phyloP scores from a whole-genome alignment of 1,140 invertebrate genomes.

The Drosophila subpulchrella region DNA sequence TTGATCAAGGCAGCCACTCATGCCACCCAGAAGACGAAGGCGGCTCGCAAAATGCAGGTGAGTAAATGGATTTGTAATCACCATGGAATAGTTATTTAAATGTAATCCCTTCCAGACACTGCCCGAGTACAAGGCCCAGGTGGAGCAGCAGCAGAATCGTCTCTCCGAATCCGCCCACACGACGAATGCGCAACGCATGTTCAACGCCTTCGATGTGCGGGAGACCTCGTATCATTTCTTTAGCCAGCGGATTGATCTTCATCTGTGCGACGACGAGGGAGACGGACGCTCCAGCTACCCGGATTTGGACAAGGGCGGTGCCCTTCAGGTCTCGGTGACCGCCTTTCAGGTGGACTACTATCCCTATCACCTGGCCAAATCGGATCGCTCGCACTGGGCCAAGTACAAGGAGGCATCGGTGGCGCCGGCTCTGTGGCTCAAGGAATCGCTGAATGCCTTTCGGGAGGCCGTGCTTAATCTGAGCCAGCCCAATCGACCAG shows the following conservation, averaged over 20 bases:
- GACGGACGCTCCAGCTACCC: constrained; percentile 93
- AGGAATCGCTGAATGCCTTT: constrained; percentile 89
- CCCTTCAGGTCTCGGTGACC: constrained; percentile 96
- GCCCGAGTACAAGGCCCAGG: constrained; percentile 92
- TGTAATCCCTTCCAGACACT: constrained; percentile 86
- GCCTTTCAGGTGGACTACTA: constrained; percentile 97
- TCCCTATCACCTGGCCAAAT: constrained; percentile 96
- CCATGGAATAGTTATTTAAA: background rate
- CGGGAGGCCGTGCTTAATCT: constrained; percentile 88
- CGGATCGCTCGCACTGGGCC: constrained; percentile 94
- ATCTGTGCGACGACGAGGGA: constrained; percentile 98
- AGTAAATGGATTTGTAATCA: background rate
- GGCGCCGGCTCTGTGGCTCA: constrained; percentile 89
- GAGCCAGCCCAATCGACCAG: constrained; percentile 87
- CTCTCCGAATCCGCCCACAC: constrained; percentile 85
- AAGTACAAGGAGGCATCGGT: constrained; percentile 88
- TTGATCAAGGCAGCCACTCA: constrained; percentile 93
- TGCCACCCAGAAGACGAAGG: constrained; percentile 93
- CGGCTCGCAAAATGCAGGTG: constrained; percentile 94
- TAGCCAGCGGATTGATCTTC: constrained; percentile 96
- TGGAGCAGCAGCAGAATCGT: constrained; percentile 87
- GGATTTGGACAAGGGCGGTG: constrained; percentile 94
- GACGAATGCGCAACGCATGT: constrained; percentile 88
- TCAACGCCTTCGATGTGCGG: constrained; percentile 95
- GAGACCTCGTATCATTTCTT: constrained; percentile 99